Percentiles rank a stretch among this genome's conserved stretches.
These are phyloP conservation scores for Nephrocerus scutellatus DNA, from an alignment of 2,888 invertebrate genomes.

Conservation along the genomic window DNA sequence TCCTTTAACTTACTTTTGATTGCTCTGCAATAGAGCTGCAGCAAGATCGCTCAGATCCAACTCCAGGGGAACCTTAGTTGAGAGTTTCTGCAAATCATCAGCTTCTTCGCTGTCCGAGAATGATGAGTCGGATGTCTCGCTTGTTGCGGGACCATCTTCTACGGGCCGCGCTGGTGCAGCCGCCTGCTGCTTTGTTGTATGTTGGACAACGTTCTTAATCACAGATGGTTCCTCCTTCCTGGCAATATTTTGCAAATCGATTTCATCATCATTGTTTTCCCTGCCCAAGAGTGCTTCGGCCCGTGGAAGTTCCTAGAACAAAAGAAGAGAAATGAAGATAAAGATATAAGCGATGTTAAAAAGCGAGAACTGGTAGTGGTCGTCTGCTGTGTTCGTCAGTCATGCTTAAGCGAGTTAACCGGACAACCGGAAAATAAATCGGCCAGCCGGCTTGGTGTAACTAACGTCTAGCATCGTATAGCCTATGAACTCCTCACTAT, in stretches of 20 bases:
- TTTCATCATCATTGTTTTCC: slow-evolving; percentile 40
- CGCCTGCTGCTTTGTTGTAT: slow-evolving; percentile 27
- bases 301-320: slow-evolving; percentile 44
- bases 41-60: slow-evolving; percentile 78
- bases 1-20: slow-evolving; percentile 54
- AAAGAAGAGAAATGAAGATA: slow-evolving; percentile 4
- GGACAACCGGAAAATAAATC: no score
- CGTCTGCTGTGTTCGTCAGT: no score
- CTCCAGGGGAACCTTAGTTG: slow-evolving; percentile 70
- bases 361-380: no score
- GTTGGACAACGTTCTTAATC: slow-evolving; percentile 30
- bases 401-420: no score
- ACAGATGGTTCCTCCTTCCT: slow-evolving; percentile 32
- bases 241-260: slow-evolving; percentile 39
- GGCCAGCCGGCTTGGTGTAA: no score
- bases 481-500: no score
- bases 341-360: no score
- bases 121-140: slow-evolving; percentile 48
- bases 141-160: slow-evolving; percentile 26
- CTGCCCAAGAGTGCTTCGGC: slow-evolving; percentile 47
- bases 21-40: slow-evolving; percentile 63
- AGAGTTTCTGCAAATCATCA: slow-evolving; percentile 53
- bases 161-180: slow-evolving; percentile 9
- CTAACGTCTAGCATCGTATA: no score
- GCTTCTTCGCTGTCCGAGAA: slow-evolving; percentile 55